A percentile compares a stretch with the other conserved stretches of the same genome.
phyloP scores from a whole-genome alignment of 1,140 invertebrate genomes.

The Lamellibrachia luymesi region DNA sequence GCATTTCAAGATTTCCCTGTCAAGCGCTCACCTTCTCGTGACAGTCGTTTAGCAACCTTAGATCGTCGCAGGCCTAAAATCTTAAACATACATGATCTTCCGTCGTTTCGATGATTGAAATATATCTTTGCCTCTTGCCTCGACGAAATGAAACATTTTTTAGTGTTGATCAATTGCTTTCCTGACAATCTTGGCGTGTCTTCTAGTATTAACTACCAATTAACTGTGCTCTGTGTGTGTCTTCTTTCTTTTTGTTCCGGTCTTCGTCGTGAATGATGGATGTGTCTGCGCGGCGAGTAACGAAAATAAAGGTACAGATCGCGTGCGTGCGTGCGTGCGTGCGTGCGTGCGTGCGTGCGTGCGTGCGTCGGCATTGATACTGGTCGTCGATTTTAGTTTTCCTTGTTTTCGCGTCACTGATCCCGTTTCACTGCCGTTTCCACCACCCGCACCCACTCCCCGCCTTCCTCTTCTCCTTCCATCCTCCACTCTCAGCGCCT shows the following conservation, averaged over 20 bases:
- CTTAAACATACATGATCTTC: too few species aligned
- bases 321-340: not conserved
- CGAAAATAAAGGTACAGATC: not conserved
- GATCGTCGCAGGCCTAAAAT: too few species aligned
- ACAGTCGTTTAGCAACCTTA: not conserved
- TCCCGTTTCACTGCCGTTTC: too few species aligned
- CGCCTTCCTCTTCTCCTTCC: constrained; percentile 6
- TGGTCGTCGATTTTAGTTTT: too few species aligned
- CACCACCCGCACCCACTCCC: not conserved
- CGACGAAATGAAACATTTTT: too few species aligned
- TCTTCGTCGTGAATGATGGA: not conserved
- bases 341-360: not conserved
- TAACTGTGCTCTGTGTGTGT: not conserved
- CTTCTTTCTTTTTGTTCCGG: not conserved
- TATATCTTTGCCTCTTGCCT: too few species aligned
- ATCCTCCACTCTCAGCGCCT: not conserved
- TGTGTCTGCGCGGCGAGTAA: not conserved
- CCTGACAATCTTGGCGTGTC: not conserved
- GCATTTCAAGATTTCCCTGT: too few species aligned
- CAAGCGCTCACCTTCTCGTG: not conserved
- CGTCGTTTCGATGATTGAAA: too few species aligned
- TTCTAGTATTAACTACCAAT: not conserved
- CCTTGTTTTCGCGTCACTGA: too few species aligned
- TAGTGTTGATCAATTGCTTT: not conserved
- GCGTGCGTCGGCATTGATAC: not conserved